Conservation (phyloP, 2,797 vertebrate species). For the Diceros bicornis region DNA sequence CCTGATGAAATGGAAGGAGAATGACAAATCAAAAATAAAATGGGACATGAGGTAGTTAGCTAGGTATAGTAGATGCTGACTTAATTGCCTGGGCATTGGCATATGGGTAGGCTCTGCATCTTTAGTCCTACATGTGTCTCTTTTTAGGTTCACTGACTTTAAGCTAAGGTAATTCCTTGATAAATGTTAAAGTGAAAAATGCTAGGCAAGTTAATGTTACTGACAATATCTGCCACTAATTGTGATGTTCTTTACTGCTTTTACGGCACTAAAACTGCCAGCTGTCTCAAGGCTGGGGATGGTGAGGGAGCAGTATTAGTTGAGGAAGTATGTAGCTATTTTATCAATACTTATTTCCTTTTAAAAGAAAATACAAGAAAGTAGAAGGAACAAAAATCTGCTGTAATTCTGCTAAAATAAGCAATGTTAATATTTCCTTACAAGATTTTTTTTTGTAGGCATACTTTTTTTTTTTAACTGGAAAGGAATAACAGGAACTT, state of each 20-base stretch:
- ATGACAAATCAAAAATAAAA: background rate
- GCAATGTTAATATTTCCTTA: background rate
- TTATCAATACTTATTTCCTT: background rate
- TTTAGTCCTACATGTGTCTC: background rate
- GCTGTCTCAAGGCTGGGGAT: background rate
- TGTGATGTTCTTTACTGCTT: background rate
- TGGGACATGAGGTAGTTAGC: background rate
- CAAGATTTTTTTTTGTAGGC: background rate
- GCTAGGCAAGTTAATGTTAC: background rate
- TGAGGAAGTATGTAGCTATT: background rate
- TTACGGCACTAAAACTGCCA: background rate
- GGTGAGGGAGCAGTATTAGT: background rate
- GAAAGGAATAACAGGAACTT: conserved; percentile 45
- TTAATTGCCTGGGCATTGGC: background rate
- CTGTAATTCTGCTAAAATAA: conserved; percentile 24
- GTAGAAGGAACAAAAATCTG: conserved; percentile 23
- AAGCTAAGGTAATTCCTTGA: background rate
- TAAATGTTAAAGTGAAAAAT: conserved; percentile 31
- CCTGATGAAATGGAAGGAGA: conserved; percentile 30
- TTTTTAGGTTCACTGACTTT: background rate
- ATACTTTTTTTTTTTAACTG: conserved; percentile 24
- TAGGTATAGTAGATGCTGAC: background rate
- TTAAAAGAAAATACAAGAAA: background rate
- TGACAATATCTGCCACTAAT: background rate
- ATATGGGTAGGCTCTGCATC: background rate